A percentile compares a stretch with the other conserved stretches of the same genome.
Conservation (phyloP, 2,113 vertebrate species). For the Neolamprologus modestus region DNA sequence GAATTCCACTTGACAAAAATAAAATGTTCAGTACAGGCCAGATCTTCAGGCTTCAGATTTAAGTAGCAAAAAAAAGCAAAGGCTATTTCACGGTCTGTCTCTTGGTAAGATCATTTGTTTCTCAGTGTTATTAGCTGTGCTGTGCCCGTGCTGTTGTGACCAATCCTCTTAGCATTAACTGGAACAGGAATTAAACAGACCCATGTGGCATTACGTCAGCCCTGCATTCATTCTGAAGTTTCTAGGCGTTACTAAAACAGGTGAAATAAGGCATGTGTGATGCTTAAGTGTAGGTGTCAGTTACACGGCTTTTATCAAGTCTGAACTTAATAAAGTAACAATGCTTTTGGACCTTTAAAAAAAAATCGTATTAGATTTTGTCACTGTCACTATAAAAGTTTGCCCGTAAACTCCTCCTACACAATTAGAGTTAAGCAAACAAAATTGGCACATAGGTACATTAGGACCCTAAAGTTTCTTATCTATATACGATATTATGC, state of each 20-base stretch:
- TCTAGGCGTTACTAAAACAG: neutral
- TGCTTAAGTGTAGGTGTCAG: neutral
- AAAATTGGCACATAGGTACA: neutral
- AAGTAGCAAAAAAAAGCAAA: neutral
- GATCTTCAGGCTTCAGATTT: neutral
- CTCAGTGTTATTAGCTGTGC: neutral
- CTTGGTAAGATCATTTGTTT: neutral
- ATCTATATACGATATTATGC: neutral
- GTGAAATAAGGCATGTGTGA: neutral
- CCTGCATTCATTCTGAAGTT: conserved; percentile 9
- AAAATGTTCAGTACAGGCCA: neutral
- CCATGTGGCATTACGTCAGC: conserved; percentile 33
- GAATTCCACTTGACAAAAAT: neutral
- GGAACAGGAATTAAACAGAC: conserved; percentile 39
- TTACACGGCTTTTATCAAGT: neutral
- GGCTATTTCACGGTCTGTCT: neutral
- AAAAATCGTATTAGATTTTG: neutral
- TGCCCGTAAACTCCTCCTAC: neutral
- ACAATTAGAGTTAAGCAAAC: neutral
- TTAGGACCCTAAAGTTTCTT: neutral
- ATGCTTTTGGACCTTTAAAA: neutral
- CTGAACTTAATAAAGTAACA: neutral
- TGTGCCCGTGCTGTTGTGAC: neutral
- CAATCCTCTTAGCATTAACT: conserved; percentile 66
- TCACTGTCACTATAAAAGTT: neutral